These are phyloP conservation scores for Garra rufa DNA, from an alignment of 2,113 vertebrate species.

Conservation along the genomic window DNA sequence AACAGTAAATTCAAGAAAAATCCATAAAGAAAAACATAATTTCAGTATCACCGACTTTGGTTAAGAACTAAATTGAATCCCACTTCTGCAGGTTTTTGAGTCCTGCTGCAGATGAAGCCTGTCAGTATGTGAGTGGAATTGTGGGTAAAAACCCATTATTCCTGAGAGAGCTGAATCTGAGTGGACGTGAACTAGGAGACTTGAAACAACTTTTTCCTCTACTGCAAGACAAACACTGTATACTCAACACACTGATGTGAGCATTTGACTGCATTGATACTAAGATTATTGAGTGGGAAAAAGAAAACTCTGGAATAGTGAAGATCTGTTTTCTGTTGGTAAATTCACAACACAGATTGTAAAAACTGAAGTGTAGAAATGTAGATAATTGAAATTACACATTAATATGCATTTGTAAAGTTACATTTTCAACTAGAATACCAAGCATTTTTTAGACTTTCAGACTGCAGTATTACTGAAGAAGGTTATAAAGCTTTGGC, in stretches of 20 bases:
- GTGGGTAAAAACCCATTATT: not conserved
- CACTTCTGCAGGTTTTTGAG: not conserved
- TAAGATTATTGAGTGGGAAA: not conserved
- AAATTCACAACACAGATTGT: not conserved
- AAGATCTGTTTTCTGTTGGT: not conserved
- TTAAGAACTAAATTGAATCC: not conserved
- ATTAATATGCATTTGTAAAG: not conserved
- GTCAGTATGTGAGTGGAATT: not conserved
- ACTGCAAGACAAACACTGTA: conserved; percentile 4
- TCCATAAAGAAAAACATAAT: not conserved
- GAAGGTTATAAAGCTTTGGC: not conserved
- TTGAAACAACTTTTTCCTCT: not conserved
- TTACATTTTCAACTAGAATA: not conserved
- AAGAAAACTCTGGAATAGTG: not conserved
- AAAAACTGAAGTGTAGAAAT: conserved; percentile 6
- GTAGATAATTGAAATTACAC: not conserved
- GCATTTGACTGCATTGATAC: not conserved
- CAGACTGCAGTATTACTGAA: not conserved
- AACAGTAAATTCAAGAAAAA: not conserved
- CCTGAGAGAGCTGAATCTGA: not conserved
- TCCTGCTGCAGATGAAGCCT: not conserved
- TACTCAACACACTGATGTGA: not conserved
- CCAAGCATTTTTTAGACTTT: not conserved
- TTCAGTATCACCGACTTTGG: not conserved
- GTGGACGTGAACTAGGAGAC: not conserved